These are phyloP conservation scores for Drosophila meridionalis DNA, from an alignment of 2,888 invertebrate species.

Conservation along the genomic window DNA sequence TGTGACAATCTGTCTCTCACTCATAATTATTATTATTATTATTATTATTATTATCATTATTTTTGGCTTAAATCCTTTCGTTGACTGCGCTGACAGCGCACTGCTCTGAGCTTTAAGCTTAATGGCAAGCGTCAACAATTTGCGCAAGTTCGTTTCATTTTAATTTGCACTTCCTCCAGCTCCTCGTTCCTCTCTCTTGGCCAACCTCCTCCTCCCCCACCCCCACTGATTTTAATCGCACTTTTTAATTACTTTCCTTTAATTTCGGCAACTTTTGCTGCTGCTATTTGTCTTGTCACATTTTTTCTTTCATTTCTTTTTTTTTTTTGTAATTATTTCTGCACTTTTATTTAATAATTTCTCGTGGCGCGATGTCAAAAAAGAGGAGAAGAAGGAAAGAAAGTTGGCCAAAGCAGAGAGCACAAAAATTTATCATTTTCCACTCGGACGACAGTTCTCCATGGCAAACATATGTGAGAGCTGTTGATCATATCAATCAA, in stretches of 20 bases:
- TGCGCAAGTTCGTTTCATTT: slow-evolving; percentile 59
- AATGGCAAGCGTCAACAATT: slow-evolving; percentile 69
- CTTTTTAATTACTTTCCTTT: slow-evolving; percentile 79
- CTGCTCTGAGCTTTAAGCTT: slow-evolving; percentile 63
- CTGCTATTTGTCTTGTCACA: slow-evolving; percentile 60
- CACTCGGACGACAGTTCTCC: slow-evolving; percentile 13
- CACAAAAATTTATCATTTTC: slow-evolving; percentile 45
- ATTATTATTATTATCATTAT: slow-evolving; percentile 61
- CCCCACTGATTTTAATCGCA: slow-evolving; percentile 53
- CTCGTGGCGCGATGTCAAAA: slow-evolving; percentile 13
- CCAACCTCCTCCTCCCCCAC: slow-evolving; percentile 1
- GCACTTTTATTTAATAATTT: slow-evolving; percentile 66
- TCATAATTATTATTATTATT: slow-evolving; percentile 50
- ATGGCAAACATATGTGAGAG: slow-evolving; percentile 16
- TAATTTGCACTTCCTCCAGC: slow-evolving; percentile 44
- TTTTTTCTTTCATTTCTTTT: slow-evolving; percentile 5
- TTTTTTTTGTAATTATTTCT: slow-evolving; percentile 55
- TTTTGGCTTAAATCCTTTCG: slow-evolving; percentile 74
- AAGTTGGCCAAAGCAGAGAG: not conserved
- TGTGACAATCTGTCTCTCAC: slow-evolving; percentile 76
- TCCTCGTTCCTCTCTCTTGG: not conserved
- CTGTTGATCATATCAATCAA: not conserved
- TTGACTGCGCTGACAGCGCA: slow-evolving; percentile 63
- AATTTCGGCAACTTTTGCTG: slow-evolving; percentile 69
- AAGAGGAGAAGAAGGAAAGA: slow-evolving; percentile 3